These are phyloP conservation scores for Clitarchus hookeri DNA, from an alignment of 2,888 invertebrate species.

Conservation along the genomic window DNA sequence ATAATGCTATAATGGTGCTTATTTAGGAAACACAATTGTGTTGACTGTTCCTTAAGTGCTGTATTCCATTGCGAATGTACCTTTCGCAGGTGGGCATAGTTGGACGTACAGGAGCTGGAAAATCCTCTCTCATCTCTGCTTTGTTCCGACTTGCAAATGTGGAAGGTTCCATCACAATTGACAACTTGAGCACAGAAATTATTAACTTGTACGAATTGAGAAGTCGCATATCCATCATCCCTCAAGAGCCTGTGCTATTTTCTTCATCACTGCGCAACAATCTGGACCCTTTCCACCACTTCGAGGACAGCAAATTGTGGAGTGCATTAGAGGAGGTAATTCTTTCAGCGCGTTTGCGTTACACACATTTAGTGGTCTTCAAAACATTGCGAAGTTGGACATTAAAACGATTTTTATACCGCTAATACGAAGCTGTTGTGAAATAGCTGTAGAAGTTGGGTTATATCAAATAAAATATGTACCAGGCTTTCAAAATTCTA, in stretches of 20 bases:
- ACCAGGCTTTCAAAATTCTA: no score
- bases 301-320: conserved; percentile 76
- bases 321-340: conserved; percentile 68
- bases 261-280: conserved; percentile 83
- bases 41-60: no score
- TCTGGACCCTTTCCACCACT: conserved; percentile 80
- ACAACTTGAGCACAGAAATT: conserved; percentile 70
- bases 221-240: conserved; percentile 85
- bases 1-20: no score
- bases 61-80: no score
- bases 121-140: conserved; percentile 80
- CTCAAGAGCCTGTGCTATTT: conserved; percentile 86
- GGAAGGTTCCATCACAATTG: conserved; percentile 58
- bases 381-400: no score
- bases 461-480: no score
- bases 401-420: no score
- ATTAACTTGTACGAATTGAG: conserved; percentile 79
- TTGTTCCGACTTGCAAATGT: conserved; percentile 75
- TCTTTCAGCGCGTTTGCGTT: no score
- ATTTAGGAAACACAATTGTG: no score
- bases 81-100: conserved; percentile 71
- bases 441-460: no score
- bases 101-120: conserved; percentile 89
- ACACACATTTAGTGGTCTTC: no score
- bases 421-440: no score